Conservation (phyloP, 2,888 invertebrate species). For the Aethes cnicana region DNA sequence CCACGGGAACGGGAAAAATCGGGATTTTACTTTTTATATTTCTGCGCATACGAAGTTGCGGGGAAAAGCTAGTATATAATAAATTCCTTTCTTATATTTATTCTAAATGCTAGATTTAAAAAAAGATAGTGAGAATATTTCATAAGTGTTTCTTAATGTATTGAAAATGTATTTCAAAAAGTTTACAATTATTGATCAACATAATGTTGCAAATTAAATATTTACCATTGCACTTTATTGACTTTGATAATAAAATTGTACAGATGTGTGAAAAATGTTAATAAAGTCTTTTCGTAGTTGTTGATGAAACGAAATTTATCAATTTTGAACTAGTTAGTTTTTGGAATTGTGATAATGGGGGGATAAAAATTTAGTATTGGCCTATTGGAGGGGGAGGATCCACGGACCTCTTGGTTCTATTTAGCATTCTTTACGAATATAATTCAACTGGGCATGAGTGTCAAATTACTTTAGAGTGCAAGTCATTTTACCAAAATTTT, state of each 20-base stretch:
- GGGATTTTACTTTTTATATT: no score
- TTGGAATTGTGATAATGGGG: slow-evolving; percentile 50
- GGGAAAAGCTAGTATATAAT: no score
- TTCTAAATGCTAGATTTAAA: slow-evolving; percentile 35
- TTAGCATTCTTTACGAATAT: slow-evolving; percentile 21
- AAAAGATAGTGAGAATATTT: slow-evolving; percentile 48
- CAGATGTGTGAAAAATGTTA: slow-evolving; percentile 41
- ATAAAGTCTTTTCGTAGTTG: slow-evolving; percentile 39
- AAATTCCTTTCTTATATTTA: slow-evolving; percentile 22
- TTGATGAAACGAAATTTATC: slow-evolving; percentile 45
- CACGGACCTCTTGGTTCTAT: slow-evolving; percentile 25
- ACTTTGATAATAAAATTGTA: slow-evolving; percentile 55
- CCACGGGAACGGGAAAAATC: no score
- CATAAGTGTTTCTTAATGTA: slow-evolving; percentile 42
- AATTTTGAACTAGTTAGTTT: slow-evolving; percentile 40
- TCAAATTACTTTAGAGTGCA: slow-evolving; percentile 21
- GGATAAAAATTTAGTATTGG: slow-evolving; percentile 49
- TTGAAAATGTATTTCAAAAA: slow-evolving; percentile 32
- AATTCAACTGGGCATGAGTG: slow-evolving; percentile 15
- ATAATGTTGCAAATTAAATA: slow-evolving; percentile 42
- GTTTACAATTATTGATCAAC: slow-evolving; percentile 45
- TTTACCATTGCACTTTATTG: slow-evolving; percentile 54
- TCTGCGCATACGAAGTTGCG: no score
- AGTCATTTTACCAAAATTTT: slow-evolving; percentile 23
- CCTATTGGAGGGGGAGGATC: slow-evolving; percentile 50